These are phyloP conservation scores for Chaetops frenatus DNA, from an alignment of 2,113 vertebrate species.

Conservation along the genomic window DNA sequence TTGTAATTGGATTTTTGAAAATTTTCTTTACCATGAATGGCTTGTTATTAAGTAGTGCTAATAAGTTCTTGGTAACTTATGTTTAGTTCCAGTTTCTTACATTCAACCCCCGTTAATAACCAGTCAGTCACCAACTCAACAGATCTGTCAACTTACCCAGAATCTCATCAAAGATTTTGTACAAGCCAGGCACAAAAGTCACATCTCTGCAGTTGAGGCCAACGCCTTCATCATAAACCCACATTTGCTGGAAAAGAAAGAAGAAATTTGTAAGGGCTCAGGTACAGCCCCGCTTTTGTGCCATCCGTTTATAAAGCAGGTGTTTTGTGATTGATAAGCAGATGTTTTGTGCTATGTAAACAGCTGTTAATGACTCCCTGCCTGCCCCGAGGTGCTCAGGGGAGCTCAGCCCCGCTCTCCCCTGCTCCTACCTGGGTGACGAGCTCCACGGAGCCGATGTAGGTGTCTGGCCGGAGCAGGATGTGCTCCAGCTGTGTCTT, in stretches of 20 bases:
- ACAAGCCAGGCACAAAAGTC: slow-evolving; percentile 93
- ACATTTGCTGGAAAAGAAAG: slow-evolving; percentile 85
- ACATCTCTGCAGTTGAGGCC: slow-evolving; percentile 90
- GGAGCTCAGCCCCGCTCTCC: neutral
- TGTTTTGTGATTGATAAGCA: neutral
- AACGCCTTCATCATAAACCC: slow-evolving; percentile 88
- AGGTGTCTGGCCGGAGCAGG: slow-evolving; percentile 94
- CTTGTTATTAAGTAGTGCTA: neutral
- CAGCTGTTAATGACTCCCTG: rapidly evolving
- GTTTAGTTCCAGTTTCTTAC: neutral
- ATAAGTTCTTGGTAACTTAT: neutral
- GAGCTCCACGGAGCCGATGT: slow-evolving; percentile 94
- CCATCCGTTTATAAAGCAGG: neutral
- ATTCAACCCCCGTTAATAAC: neutral
- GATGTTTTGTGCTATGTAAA: neutral
- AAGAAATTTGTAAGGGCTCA: neutral
- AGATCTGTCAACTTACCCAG: slow-evolving; percentile 77
- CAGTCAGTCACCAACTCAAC: rapidly evolving
- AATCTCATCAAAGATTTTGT: slow-evolving; percentile 99
- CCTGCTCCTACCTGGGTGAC: slow-evolving; percentile 81
- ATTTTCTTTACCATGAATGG: neutral
- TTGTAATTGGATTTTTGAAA: neutral
- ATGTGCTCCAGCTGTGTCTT: slow-evolving; percentile 98
- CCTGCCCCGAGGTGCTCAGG: neutral
- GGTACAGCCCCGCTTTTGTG: rapidly evolving